phyloP scores from a whole-genome alignment of 2,888 invertebrate genomes.

The Vannuccia rotundouncinata region DNA sequence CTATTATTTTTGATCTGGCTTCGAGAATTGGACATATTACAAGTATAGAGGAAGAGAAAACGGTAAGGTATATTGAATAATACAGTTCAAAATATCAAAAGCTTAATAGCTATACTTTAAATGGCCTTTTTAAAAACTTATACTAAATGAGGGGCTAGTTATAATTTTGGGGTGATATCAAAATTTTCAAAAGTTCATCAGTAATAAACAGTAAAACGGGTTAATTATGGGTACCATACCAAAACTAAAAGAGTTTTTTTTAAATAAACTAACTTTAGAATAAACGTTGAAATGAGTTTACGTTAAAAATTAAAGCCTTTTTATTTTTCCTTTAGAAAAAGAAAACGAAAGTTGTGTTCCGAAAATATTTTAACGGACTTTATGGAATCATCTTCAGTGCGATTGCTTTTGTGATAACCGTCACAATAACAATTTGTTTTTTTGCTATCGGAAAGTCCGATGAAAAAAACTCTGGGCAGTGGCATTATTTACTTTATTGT shows the following conservation, averaged over 20 bases:
- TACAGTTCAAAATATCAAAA: too few species aligned
- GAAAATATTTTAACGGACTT: not conserved
- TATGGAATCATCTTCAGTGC: constrained; percentile 4
- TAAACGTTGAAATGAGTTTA: too few species aligned
- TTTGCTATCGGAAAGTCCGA: not conserved
- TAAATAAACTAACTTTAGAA: too few species aligned
- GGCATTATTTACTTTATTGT: not conserved
- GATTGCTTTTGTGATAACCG: not conserved
- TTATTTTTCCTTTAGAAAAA: too few species aligned
- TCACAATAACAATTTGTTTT: not conserved
- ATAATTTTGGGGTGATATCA: too few species aligned
- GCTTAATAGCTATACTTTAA: too few species aligned
- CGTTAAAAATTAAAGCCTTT: too few species aligned
- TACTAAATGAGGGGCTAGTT: too few species aligned
- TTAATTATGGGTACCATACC: not conserved
- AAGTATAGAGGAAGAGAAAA: constrained; percentile 1
- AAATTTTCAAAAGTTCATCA: too few species aligned
- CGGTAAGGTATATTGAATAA: not conserved
- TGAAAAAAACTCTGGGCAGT: not conserved
- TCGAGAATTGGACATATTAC: constrained; percentile 31
- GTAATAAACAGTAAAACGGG: not conserved
- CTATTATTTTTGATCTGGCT: constrained; percentile 28
- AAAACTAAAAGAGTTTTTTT: not conserved
- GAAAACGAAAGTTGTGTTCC: not conserved
- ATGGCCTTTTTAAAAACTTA: too few species aligned